A percentile compares a stretch with the other conserved stretches of the same genome.
Conservation (phyloP, 1,140 invertebrate genomes). For the Eumeta japonica region DNA sequence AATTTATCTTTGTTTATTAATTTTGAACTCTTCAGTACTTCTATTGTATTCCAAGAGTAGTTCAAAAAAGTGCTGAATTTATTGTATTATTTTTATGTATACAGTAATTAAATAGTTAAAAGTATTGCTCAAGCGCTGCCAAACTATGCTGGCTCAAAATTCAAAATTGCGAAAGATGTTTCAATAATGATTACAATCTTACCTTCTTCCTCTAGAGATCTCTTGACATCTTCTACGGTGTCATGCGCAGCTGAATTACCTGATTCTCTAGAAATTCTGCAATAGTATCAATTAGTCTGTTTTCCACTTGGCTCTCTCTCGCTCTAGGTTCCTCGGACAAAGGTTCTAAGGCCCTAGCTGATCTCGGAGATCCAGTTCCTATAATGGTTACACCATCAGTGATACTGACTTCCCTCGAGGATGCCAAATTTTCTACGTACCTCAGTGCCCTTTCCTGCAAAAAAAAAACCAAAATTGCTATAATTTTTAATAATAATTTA, state of each 20-base stretch:
- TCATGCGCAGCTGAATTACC: conserved; percentile 75
- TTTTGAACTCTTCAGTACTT: too few relatives aligned
- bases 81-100: too few relatives aligned
- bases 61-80: too few relatives aligned
- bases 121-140: too few relatives aligned
- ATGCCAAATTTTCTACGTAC: conserved; percentile 63
- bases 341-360: conserved; percentile 53
- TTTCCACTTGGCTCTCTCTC: conserved; percentile 71
- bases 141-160: too few relatives aligned
- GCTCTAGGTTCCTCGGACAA: conserved; percentile 69
- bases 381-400: conserved; percentile 72
- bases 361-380: conserved; percentile 58
- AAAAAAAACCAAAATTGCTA: conserved; percentile 10
- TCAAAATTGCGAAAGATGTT: too few relatives aligned
- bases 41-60: too few relatives aligned
- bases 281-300: conserved; percentile 69
- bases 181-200: too few relatives aligned
- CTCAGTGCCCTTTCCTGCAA: conserved; percentile 66
- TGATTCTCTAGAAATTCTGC: conserved; percentile 75
- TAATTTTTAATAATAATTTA: not conserved
- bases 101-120: too few relatives aligned
- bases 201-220: conserved; percentile 67
- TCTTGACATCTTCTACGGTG: conserved; percentile 66
- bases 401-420: conserved; percentile 55
- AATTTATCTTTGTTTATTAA: too few relatives aligned